Base-by-base conservation (phyloP, 2,888 invertebrate genomes). In the Acanthacorydalis orientalis region DNA sequence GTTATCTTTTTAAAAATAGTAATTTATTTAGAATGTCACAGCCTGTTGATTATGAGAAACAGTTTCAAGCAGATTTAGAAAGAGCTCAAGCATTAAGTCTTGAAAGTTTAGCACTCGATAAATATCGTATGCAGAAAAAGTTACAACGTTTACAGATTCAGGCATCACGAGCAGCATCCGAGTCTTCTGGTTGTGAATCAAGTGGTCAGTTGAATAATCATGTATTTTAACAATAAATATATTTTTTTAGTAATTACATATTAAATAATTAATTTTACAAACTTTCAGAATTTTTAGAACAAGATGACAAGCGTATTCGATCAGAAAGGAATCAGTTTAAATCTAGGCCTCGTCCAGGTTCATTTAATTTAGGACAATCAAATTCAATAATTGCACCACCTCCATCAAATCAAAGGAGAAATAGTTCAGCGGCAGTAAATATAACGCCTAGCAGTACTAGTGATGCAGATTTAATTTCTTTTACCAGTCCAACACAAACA, bases 21-120 rank as follows among this genome's bases (percentile, higher is more conserved):
- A 23, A 23, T 23, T 23, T 37, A 2, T 10, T 12, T 9, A 53
- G 43, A 49, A 65, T 68, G 68, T 59, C 67, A 45, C 65, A 64
- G 53, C 57, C 57, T 31, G 60, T 68, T 51, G 85, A 86, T 61
- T 81, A 80, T 68, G 88, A 88, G 59, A 78, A 79, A 58, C 82
- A 87, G 65, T 88, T 83, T 61, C 77, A 86, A 71, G 84, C 85
- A 52, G 89, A 91, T 61, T 68, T 90, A 63, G 89, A 90, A 65
- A 80, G 83, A 64, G 90, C 90, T 1, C 86, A 85, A 62, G 88
- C 89, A 46, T 69, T 90, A 43, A 90, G 89, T 67, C 69, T 90
- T 60, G 89, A 90, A 69, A 86, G 84, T 59, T 71, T 87, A 54
- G 88, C 87, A 38, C 68, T 88, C 54, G 88, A 89, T 60, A 81